phyloP scores from a whole-genome alignment of 1,140 invertebrate genomes.

The Lysiphlebus fabarum region DNA sequence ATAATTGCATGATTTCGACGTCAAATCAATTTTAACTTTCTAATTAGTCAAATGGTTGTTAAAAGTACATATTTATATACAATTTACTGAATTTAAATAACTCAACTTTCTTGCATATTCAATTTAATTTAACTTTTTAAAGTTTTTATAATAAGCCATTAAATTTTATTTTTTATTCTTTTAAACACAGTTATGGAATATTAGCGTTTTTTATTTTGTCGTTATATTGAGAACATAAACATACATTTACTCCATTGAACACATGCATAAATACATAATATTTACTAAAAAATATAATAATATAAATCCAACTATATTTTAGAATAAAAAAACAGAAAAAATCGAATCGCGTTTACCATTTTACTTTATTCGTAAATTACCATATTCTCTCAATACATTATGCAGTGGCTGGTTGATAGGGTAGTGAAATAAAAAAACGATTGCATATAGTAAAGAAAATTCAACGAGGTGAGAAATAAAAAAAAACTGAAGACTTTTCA shows the following conservation, averaged over 20 bases:
- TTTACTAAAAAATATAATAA: too few relatives aligned
- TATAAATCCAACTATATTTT: constrained; percentile 1
- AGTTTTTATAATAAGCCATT: too few relatives aligned
- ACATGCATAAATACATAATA: neutral
- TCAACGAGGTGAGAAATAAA: constrained; percentile 6
- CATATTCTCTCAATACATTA: constrained; percentile 15
- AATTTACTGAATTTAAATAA: neutral
- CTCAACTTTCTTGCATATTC: too few relatives aligned
- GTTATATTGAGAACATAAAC: neutral
- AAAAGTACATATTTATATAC: constrained; percentile 14
- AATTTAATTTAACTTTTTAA: too few relatives aligned
- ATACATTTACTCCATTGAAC: neutral
- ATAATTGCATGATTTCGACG: too few relatives aligned
- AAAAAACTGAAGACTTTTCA: neutral
- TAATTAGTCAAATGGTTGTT: constrained; percentile 29
- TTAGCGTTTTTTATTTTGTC: too few relatives aligned
- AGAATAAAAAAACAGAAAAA: neutral
- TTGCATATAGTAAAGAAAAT: constrained; percentile 9
- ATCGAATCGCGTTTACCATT: constrained; percentile 17
- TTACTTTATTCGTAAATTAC: constrained; percentile 8
- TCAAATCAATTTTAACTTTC: constrained; percentile 4
- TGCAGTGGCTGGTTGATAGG: constrained; percentile 1
- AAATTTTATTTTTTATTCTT: too few relatives aligned
- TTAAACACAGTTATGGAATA: too few relatives aligned
- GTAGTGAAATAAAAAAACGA: too few relatives aligned